A percentile compares a stretch with the other conserved stretches of the same genome.
These are phyloP conservation scores for Platerodrilus igneus DNA, from an alignment of 2,888 invertebrate species.

Conservation along the genomic window DNA sequence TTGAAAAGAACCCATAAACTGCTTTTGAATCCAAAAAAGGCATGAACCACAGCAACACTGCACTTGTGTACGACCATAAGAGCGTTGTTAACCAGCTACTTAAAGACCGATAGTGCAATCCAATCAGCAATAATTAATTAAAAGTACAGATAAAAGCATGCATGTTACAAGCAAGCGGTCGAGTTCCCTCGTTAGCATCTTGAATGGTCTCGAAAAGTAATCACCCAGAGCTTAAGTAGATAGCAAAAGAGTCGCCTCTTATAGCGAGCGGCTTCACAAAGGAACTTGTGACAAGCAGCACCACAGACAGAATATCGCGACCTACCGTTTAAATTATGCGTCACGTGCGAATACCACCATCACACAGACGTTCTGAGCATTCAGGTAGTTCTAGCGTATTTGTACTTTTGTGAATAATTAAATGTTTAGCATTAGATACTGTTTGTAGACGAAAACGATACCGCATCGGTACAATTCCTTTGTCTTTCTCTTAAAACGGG, in stretches of 20 bases:
- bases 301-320: slow-evolving; percentile 41
- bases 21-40: no score
- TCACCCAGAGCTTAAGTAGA: slow-evolving; percentile 23
- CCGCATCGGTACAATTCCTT: no score
- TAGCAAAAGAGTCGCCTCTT: slow-evolving; percentile 25
- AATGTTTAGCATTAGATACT: no score
- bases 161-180: slow-evolving; percentile 18
- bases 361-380: no score
- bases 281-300: slow-evolving; percentile 40
- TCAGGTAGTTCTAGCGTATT: no score
- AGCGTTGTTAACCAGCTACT: slow-evolving; percentile 33
- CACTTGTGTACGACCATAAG: no score
- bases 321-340: slow-evolving; percentile 45
- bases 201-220: slow-evolving; percentile 20
- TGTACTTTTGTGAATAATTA: no score
- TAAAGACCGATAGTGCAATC: slow-evolving; percentile 34
- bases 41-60: no score
- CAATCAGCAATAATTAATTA: slow-evolving; percentile 37
- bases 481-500: no score
- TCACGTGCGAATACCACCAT: slow-evolving; percentile 44
- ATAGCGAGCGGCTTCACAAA: slow-evolving; percentile 38
- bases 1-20: no score
- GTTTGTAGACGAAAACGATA: no score
- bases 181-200: slow-evolving; percentile 29
- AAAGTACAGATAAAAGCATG: slow-evolving; percentile 28